These are phyloP conservation scores for Anser cygnoides DNA, from an alignment of 2,113 vertebrate genomes.

Conservation along the genomic window DNA sequence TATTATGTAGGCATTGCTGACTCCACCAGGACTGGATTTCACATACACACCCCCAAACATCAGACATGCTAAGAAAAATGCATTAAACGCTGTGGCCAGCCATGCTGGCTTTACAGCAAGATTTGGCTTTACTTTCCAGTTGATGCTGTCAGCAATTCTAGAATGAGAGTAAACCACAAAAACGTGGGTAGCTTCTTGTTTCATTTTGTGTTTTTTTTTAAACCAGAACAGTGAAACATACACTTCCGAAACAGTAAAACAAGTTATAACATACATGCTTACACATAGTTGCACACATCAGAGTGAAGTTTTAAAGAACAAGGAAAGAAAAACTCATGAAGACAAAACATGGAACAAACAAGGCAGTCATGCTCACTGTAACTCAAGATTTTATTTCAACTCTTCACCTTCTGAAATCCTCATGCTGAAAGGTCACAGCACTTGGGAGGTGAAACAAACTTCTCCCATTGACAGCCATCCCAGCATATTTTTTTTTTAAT, in stretches of 20 bases:
- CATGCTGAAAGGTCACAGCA: background rate
- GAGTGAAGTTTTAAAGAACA: background rate
- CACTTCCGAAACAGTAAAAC: background rate
- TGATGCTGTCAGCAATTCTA: background rate
- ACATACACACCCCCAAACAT: background rate
- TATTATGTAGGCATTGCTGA: background rate
- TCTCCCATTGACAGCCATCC: background rate
- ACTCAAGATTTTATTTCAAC: background rate
- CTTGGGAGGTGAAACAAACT: background rate
- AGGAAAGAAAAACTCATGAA: background rate
- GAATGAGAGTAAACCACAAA: background rate
- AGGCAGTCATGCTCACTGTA: background rate
- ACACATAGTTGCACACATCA: background rate
- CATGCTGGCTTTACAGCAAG: background rate
- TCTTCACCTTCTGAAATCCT: background rate
- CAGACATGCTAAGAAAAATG: background rate
- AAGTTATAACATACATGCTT: background rate
- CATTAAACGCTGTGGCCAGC: background rate
- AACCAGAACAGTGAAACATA: background rate
- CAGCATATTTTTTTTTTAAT: background rate
- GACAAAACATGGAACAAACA: background rate
- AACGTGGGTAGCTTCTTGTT: accelerated
- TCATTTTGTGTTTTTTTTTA: background rate
- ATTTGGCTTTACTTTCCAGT: background rate
- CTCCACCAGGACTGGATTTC: background rate